phyloP scores from a whole-genome alignment of 2,888 invertebrate species.

The Pachliopta kotzebuea region DNA sequence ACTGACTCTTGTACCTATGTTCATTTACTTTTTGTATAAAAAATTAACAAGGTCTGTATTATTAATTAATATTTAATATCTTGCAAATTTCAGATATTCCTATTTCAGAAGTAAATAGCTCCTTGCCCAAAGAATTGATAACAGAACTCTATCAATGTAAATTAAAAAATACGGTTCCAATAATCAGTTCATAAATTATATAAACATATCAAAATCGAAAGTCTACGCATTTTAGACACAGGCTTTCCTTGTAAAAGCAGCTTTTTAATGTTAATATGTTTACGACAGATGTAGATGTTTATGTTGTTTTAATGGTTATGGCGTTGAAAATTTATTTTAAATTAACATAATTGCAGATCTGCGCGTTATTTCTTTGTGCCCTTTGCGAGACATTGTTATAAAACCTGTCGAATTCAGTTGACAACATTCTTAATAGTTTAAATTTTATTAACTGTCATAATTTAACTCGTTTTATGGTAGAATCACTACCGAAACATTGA shows the following conservation, averaged over 20 bases:
- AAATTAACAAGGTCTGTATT: no score
- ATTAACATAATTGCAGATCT: neutral
- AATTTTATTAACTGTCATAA: slow-evolving; percentile 14
- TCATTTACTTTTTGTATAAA: no score
- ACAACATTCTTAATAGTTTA: slow-evolving; percentile 1
- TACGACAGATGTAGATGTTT: neutral
- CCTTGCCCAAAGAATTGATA: neutral
- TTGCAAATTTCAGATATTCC: no score
- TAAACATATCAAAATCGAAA: neutral
- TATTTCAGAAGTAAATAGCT: no score
- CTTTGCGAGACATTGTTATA: neutral
- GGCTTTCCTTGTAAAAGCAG: neutral
- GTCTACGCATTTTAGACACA: neutral
- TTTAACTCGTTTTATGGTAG: neutral
- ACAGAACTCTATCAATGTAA: neutral
- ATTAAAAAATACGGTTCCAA: neutral
- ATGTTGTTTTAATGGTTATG: neutral
- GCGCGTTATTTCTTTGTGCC: neutral
- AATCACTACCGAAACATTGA: neutral
- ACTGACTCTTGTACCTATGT: no score
- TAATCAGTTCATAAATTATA: neutral
- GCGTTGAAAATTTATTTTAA: neutral
- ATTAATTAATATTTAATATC: no score
- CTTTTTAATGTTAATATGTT: neutral
- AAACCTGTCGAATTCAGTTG: slow-evolving; percentile 3